Base-by-base conservation (phyloP, 2,113 vertebrate species). In the Galeopterus variegatus region DNA sequence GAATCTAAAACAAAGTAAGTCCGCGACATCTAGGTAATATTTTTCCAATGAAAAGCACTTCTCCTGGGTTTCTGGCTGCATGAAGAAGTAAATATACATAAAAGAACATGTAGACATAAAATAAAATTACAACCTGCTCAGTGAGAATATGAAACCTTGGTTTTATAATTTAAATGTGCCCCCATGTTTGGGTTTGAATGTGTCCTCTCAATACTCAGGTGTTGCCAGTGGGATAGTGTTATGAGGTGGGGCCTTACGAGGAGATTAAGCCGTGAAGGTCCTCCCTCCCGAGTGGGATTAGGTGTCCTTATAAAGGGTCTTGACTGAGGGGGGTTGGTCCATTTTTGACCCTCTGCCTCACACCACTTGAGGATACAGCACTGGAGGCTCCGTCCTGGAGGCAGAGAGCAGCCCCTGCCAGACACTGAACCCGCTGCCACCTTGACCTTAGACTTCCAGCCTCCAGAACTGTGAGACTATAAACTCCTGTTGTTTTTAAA, bases 351-450 rank as follows among this genome's bases (percentile, higher is more conserved):
- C 24, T 24, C 33, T 24, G 19, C 33, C 13, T 24, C 41, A n/a
- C 36, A 21, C 23, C 21, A 7, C 21, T 12, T 1, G n/a, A 36
- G 76, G 54, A 58, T 0, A 1, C 13, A 1, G n/a, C 21, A 1
- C 3, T 36, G 21, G 14, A 41, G 54, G 54, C 24, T 21, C 45
- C 23, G 1, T 2, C 19, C 41, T 36, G 36, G n/a, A 41, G 26
- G 79, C 54, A 24, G 23, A 36, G n/a, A 41, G 33, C 23, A 17
- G 33, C 79, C 79, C 6, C 26, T 12, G 4, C 11, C 23, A 58
- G 54, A 81, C 21, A 50, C 48, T 0, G 0, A 52, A 50, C 9
- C 48, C 19, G 15, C 28, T 3, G 1, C 2, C 11, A 8, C 28
- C 26, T 6, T 1, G 9, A 19, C 31, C 48, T 31, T 19, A 52